A percentile compares a stretch with the other conserved stretches of the same genome.
These are phyloP conservation scores for Scolanthus callimorphus DNA, from an alignment of 92 coral and sea anemone genomes.

Conservation along the genomic window DNA sequence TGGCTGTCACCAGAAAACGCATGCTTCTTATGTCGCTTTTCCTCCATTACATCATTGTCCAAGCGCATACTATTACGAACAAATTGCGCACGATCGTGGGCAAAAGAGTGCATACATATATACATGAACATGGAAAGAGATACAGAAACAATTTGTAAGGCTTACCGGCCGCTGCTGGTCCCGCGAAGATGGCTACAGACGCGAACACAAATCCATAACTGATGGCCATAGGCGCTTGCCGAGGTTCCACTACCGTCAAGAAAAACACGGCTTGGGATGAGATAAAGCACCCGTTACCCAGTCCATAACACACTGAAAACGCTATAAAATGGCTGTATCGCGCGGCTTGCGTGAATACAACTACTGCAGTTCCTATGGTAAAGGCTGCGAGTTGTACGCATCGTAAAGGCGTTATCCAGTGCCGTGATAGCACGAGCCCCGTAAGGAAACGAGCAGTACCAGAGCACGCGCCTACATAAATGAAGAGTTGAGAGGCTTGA, in stretches of 20 bases:
- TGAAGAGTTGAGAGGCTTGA: conserved; percentile 2
- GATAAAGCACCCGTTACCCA: conserved; percentile 19
- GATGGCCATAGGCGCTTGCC: conserved; percentile 10
- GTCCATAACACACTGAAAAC: conserved; percentile 22
- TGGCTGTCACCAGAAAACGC: too few relatives aligned
- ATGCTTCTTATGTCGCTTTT: too few relatives aligned
- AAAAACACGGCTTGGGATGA: conserved; percentile 5
- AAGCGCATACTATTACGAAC: too few relatives aligned
- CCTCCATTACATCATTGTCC: too few relatives aligned
- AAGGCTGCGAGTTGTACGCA: conserved; percentile 10
- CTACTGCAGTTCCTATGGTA: conserved; percentile 8
- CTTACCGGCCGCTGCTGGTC: conserved; percentile 20
- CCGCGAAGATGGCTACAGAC: conserved; percentile 1
- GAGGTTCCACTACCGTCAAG: conserved; percentile 17
- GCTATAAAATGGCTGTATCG: conserved; percentile 18
- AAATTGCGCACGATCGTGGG: too few relatives aligned
- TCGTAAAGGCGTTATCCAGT: conserved; percentile 11
- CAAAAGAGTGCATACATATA: neutral
- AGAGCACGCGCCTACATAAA: conserved; percentile 11
- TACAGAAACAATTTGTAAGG: neutral
- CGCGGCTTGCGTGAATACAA: conserved; percentile 4
- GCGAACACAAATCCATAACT: conserved; percentile 3
- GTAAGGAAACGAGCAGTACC: conserved; percentile 5
- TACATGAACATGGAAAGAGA: too few relatives aligned
- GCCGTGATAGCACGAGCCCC: conserved; percentile 12